Percentiles rank a stretch among this genome's conserved stretches.
phyloP scores from a whole-genome alignment of 2,888 invertebrate species.

The Neelides folsomi region DNA sequence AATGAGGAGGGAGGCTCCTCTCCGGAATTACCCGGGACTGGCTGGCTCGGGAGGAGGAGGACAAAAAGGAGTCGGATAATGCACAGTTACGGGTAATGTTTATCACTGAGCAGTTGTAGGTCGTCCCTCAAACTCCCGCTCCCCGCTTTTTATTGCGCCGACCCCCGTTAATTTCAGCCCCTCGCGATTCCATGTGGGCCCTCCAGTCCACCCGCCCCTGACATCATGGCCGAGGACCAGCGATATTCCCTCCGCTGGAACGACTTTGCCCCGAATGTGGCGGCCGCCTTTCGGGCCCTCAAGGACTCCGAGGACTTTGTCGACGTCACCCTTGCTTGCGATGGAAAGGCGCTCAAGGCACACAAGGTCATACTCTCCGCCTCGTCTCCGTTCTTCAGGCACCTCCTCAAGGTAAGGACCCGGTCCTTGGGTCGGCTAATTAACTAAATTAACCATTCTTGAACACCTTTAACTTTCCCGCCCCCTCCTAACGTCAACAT shows the following conservation, averaged over 20 bases:
- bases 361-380: conserved; percentile 65
- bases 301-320: conserved; percentile 84
- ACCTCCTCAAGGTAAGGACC: conserved; percentile 27
- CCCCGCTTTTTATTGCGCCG: conserved; percentile 9
- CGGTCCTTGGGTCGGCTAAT: too few relatives aligned
- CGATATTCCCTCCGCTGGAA: conserved; percentile 90
- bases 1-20: conserved; percentile 15
- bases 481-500: too few relatives aligned
- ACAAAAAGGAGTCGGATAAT: conserved; percentile 18
- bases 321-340: conserved; percentile 79
- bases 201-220: not conserved
- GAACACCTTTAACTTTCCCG: too few relatives aligned
- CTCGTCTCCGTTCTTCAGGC: conserved; percentile 36
- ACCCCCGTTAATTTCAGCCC: conserved; percentile 17
- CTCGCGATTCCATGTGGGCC: conserved; percentile 15
- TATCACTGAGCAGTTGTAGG: conserved; percentile 7
- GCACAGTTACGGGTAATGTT: conserved; percentile 18
- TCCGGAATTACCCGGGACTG: conserved; percentile 13
- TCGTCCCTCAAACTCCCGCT: conserved; percentile 10
- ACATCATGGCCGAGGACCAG: conserved; percentile 47
- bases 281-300: conserved; percentile 75
- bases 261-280: conserved; percentile 82
- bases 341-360: conserved; percentile 36
- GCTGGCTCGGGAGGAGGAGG: conserved; percentile 3
- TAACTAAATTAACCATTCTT: too few relatives aligned